phyloP scores from a whole-genome alignment of 2,113 vertebrate species.

The Potamarius usumacintae region DNA sequence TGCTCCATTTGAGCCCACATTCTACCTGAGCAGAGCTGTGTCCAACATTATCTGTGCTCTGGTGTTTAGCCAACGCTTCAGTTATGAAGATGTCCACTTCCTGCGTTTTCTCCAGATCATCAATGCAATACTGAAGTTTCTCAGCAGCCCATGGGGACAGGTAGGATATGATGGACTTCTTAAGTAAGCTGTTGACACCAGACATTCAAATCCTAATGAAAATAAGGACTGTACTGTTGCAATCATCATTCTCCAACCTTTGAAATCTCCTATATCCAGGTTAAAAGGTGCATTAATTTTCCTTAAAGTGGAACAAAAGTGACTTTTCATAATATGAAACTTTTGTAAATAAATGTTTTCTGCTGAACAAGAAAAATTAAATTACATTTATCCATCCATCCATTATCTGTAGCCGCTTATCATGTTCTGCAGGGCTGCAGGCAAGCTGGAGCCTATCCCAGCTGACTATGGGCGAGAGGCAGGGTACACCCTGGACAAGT shows the following conservation, averaged over 20 bases:
- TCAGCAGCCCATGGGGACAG: conserved; percentile 58
- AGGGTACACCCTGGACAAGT: too few species aligned
- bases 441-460: too few species aligned
- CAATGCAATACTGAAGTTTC: conserved; percentile 15
- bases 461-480: too few species aligned
- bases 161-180: conserved; percentile 7
- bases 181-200: not conserved
- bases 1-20: conserved; percentile 63
- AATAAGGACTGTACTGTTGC: not conserved
- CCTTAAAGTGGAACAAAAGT: not conserved
- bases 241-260: too few species aligned
- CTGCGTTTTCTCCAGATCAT: conserved; percentile 62
- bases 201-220: not conserved
- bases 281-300: not conserved
- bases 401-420: too few species aligned
- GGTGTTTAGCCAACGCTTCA: conserved; percentile 76
- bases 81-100: conserved; percentile 73
- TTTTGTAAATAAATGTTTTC: not conserved
- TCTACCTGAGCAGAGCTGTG: conserved; percentile 63
- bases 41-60: conserved; percentile 82
- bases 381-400: not conserved
- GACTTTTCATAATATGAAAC: not conserved
- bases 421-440: too few species aligned
- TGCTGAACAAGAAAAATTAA: not conserved
- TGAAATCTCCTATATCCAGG: not conserved